Evolutionary conservation across 1,140 invertebrate genomes (phyloP).

Genomic region (Grapholita molesta): DNA sequence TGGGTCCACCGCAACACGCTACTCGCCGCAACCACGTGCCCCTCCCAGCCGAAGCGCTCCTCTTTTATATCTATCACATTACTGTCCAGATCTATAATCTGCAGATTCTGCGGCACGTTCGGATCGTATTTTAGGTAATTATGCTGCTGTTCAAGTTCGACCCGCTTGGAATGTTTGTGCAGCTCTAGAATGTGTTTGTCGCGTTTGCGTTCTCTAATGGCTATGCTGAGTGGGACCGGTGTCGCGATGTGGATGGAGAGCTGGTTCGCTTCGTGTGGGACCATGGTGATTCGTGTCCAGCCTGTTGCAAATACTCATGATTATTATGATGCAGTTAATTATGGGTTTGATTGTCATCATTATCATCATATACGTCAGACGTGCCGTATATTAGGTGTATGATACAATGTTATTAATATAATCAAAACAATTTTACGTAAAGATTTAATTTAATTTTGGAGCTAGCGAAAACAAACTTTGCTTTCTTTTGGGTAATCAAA

Average conservation of each 20-base stretch:
- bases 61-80: constrained; percentile 66
- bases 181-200: constrained; percentile 59
- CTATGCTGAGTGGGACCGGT: constrained; percentile 49
- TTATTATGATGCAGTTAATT: neutral
- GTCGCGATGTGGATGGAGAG: constrained; percentile 57
- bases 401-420: too few relatives aligned
- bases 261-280: constrained; percentile 60
- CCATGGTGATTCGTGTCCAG: constrained; percentile 62
- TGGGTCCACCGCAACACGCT: constrained; percentile 54
- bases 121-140: constrained; percentile 66
- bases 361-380: too few relatives aligned
- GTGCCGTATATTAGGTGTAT: too few relatives aligned
- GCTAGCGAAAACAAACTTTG: too few relatives aligned
- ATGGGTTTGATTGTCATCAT: too few relatives aligned
- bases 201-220: constrained; percentile 51
- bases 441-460: too few relatives aligned
- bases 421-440: too few relatives aligned
- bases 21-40: constrained; percentile 53
- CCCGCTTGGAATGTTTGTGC: constrained; percentile 52
- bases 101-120: constrained; percentile 63
- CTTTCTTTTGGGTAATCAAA: too few relatives aligned
- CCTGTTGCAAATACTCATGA: constrained; percentile 29
- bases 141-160: constrained; percentile 46
- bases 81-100: constrained; percentile 64
- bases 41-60: constrained; percentile 46